Base-by-base conservation (phyloP, 2,888 invertebrate species). In the Mermis nigrescens region DNA sequence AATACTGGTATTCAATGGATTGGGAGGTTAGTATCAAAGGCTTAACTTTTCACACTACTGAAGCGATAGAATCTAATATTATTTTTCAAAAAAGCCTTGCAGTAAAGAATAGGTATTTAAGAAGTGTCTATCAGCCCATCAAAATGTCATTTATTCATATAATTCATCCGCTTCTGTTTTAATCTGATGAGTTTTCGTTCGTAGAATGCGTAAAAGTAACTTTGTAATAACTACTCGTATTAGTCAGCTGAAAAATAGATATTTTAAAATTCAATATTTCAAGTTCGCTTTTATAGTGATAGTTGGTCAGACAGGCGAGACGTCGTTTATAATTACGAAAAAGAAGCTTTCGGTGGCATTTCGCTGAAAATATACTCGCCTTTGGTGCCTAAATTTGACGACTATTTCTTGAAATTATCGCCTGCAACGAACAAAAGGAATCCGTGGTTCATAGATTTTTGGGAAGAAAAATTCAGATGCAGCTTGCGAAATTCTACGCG, bases 321-420 rank as follows among this genome's bases (percentile, higher is more conserved):
- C 72, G 84, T 85, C 46, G 83, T 83, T n/a, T 76, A 79, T 57
- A 80, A 80, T 63, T 74, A 79, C 63, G 82, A 83, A 73, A 71
- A 70, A 52, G 80, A 81, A 64, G 84, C 84, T 1, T 79, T 78
- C 67, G 83, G 83, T 52, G 81, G 82, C 55, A 78, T 85, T 62
- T 83, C 84, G 57, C 81, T 85, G 66, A 79, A 83, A 66, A 83
- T 85, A 63, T 81, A 83, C 70, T 83, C 85, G 24, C 83, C 83
- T 0, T 79, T 80, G 72, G 79, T 82, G 38, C 68, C 72, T 31
- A 75, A 78, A 61, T 83, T 83, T 71, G 56, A 57, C 22, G 27
- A 61, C 27, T 31, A 32, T 27, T 58, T n/a, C 46, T 22, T 51
- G 15, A 55, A 26, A 38, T 32, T 59, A 4, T 69, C 69, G 19